A percentile compares a stretch with the other conserved stretches of the same genome.
phyloP scores from a whole-genome alignment of 2,888 invertebrate genomes.

The Invenusta paracnida region DNA sequence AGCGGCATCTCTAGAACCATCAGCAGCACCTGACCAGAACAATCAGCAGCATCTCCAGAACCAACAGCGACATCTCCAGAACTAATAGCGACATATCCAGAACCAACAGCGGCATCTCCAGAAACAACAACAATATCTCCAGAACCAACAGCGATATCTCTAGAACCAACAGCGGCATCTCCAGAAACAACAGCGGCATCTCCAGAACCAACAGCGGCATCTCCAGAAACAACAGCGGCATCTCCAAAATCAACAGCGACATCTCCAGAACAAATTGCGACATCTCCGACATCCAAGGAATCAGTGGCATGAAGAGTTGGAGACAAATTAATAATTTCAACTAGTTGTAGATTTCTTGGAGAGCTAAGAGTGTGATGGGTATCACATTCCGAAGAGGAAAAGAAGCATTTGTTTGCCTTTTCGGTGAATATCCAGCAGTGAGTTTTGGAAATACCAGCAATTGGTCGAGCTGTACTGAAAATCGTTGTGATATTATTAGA shows the following conservation, averaged over 20 bases:
- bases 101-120: slow-evolving; percentile 8
- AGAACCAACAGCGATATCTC: slow-evolving; percentile 18
- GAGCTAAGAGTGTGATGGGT: neutral
- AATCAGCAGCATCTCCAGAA: neutral
- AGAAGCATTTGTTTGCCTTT: neutral
- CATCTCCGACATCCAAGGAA: slow-evolving; percentile 19
- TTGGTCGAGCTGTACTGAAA: neutral
- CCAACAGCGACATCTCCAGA: slow-evolving; percentile 18
- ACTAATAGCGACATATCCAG: slow-evolving; percentile 5
- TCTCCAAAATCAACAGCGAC: slow-evolving; percentile 5
- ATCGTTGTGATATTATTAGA: neutral
- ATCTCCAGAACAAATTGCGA: slow-evolving; percentile 13
- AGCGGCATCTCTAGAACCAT: neutral
- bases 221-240: slow-evolving; percentile 11
- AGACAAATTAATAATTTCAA: slow-evolving; percentile 22
- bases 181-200: slow-evolving; percentile 11
- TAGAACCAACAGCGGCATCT: slow-evolving; percentile 13
- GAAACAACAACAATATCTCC: neutral
- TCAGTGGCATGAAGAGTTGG: slow-evolving; percentile 17
- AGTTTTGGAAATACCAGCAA: neutral
- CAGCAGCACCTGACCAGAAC: neutral
- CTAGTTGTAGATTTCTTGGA: slow-evolving; percentile 16
- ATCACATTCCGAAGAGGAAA: neutral
- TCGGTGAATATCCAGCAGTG: neutral
- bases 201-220: slow-evolving; percentile 27